Conservation (phyloP, 2,113 vertebrate species). For the Acinonyx jubatus region DNA sequence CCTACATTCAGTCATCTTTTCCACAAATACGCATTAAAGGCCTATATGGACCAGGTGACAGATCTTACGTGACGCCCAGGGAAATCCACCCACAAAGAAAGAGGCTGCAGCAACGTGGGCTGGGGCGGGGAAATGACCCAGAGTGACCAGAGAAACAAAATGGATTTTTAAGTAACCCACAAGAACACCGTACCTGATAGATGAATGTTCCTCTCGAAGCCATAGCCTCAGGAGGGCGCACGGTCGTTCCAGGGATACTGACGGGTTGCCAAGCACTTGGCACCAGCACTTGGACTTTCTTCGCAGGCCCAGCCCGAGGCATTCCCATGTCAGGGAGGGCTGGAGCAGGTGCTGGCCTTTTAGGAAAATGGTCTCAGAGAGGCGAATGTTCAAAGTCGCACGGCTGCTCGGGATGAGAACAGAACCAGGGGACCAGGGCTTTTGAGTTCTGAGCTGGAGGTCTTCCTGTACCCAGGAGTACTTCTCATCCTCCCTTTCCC, state of each 20-base stretch:
- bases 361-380: not conserved
- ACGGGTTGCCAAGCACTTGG: not conserved
- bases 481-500: not conserved
- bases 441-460: not conserved
- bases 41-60: not conserved
- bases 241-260: accelerated
- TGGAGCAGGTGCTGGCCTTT: not conserved
- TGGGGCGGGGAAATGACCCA: not conserved
- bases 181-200: not conserved
- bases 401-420: not conserved
- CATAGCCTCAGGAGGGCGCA: not conserved
- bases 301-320: not conserved
- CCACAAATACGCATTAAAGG: not conserved
- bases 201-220: not conserved
- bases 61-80: not conserved
- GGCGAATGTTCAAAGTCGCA: not conserved
- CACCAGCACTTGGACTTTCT: not conserved
- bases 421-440: not conserved
- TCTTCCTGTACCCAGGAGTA: accelerated
- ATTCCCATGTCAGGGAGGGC: accelerated
- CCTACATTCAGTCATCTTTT: not conserved
- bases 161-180: not conserved
- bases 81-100: not conserved
- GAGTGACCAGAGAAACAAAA: not conserved
- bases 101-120: not conserved